phyloP scores from a whole-genome alignment of 2,113 vertebrate genomes.

The Melanocharis versteri region DNA sequence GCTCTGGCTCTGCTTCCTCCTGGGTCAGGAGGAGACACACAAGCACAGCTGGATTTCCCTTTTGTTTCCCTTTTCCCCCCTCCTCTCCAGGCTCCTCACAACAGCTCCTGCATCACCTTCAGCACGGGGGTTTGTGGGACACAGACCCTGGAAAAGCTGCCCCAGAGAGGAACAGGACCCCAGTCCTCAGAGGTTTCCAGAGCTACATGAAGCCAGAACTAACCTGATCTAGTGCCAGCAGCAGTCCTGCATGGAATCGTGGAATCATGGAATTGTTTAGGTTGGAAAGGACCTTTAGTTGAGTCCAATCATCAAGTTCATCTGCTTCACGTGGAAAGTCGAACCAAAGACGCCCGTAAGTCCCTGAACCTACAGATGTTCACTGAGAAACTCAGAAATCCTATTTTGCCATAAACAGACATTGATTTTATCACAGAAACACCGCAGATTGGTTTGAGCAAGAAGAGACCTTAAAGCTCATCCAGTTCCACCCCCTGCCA shows the following conservation, averaged over 20 bases:
- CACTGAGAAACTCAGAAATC: not conserved
- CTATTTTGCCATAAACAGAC: too few relatives aligned
- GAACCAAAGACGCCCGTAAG: not conserved
- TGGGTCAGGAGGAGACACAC: not conserved
- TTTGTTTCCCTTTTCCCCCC: not conserved
- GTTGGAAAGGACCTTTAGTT: not conserved
- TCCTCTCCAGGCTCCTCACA: not conserved
- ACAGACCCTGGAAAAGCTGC: not conserved
- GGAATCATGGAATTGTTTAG: not conserved
- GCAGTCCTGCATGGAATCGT: not conserved
- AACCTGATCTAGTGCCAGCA: not conserved
- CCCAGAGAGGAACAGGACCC: not conserved
- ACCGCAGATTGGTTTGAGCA: not conserved
- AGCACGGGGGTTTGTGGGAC: not conserved
- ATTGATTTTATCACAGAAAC: not conserved
- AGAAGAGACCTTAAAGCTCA: fast-evolving
- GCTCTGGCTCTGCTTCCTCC: not conserved
- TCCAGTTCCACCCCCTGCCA: not conserved
- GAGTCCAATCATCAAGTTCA: not conserved
- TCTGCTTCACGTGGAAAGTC: not conserved
- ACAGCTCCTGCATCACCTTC: not conserved
- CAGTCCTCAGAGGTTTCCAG: not conserved
- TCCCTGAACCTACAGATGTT: not conserved
- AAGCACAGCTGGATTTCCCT: not conserved
- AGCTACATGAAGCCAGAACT: not conserved